These are phyloP conservation scores for Nanger granti DNA, from an alignment of 2,113 vertebrate species.

Conservation along the genomic window DNA sequence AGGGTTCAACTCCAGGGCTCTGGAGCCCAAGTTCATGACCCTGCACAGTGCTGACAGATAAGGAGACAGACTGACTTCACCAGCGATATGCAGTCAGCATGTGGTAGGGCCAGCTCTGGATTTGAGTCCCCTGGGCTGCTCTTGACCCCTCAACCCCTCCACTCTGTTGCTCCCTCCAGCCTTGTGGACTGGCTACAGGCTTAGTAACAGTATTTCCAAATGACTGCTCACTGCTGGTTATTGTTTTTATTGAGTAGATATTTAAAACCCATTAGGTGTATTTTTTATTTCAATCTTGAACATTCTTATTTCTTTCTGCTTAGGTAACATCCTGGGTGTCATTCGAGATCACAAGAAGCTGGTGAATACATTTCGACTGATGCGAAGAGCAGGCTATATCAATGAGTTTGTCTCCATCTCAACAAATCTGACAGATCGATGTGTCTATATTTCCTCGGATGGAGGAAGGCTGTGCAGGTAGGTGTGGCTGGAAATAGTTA, in stretches of 20 bases:
- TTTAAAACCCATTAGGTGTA: not conserved
- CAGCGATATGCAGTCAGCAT: not conserved
- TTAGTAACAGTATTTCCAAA: not conserved
- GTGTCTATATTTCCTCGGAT: conserved; percentile 97
- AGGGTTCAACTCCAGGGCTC: not conserved
- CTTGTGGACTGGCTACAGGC: not conserved
- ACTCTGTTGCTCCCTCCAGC: not conserved
- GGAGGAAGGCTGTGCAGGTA: conserved; percentile 97
- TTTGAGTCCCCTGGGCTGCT: fast-evolving
- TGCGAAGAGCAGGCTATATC: conserved; percentile 95
- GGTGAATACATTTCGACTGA: conserved; percentile 92
- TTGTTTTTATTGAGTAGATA: not conserved
- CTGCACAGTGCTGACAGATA: not conserved
- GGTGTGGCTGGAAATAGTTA: not conserved
- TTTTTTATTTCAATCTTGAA: not conserved
- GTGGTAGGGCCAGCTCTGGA: not conserved
- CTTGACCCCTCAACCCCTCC: not conserved
- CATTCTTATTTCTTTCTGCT: conserved; percentile 11
- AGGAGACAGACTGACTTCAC: not conserved
- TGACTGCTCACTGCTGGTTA: not conserved
- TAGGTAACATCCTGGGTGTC: conserved; percentile 97
- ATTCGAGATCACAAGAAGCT: conserved; percentile 93
- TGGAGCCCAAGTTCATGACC: not conserved
- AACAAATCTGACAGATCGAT: conserved; percentile 95
- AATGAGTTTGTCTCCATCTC: conserved; percentile 99